A percentile compares a stretch with the other conserved stretches of the same genome.
Evolutionary conservation across 2,113 vertebrate species (phyloP).

Genomic region (Agelaius phoeniceus): DNA sequence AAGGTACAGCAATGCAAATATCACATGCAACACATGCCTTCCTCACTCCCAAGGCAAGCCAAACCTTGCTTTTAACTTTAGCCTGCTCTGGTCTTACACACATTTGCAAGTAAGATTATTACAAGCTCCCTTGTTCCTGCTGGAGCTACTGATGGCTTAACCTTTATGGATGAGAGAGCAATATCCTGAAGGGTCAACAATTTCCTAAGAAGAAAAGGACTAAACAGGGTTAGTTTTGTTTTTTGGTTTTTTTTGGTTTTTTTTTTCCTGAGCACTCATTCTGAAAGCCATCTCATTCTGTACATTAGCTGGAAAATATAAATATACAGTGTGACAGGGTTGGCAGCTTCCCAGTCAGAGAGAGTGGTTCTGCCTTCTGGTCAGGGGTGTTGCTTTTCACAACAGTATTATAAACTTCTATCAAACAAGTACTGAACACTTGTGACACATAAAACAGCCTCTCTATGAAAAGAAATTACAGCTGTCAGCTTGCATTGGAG

Average conservation of each 20-base stretch:
- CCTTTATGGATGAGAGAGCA: neutral
- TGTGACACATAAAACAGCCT: slow-evolving; percentile 84
- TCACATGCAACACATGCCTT: neutral
- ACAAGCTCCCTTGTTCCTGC: neutral
- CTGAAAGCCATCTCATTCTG: slow-evolving; percentile 18
- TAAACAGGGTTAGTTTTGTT: neutral
- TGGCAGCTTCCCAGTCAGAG: slow-evolving; percentile 73
- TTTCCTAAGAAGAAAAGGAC: slow-evolving; percentile 31
- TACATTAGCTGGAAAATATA: slow-evolving; percentile 63
- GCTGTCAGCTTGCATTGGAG: slow-evolving; percentile 79
- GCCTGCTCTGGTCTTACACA: neutral
- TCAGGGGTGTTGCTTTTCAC: slow-evolving; percentile 75
- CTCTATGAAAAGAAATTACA: slow-evolving; percentile 83
- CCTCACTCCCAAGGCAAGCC: neutral
- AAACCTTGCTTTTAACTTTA: neutral
- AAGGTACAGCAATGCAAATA: neutral
- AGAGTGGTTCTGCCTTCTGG: slow-evolving; percentile 69
- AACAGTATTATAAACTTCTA: slow-evolving; percentile 76
- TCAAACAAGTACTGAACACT: slow-evolving; percentile 81
- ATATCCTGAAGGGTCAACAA: neutral
- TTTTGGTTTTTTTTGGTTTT: no score
- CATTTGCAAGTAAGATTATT: neutral
- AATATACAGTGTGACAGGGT: slow-evolving; percentile 78
- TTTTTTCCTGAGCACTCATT: slow-evolving; percentile 4
- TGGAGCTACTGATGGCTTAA: slow-evolving; percentile 8